Evolutionary conservation across 2,113 vertebrate species (phyloP), one percentile per base, ranked within the genome.

Genomic region (Xyliphius kryptos): DNA sequence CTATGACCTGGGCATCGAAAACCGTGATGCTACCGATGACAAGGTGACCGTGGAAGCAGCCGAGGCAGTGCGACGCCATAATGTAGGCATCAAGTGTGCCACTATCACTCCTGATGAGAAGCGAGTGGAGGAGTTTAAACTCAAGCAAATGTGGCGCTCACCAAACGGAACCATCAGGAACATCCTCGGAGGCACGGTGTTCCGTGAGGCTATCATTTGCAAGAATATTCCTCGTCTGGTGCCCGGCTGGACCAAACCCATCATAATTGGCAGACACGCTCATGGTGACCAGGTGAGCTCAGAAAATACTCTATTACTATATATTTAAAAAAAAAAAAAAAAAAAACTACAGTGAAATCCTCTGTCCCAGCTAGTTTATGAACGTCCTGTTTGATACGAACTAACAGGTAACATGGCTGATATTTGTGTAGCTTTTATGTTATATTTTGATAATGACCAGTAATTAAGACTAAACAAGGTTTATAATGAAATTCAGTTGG

Each of bases 81-180:
- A 82, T 0, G 91, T 98, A 40, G 96, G 95, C 38, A 82, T 99
- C 79, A 99, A 99, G 74, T 99, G 95, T 51, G 96, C 95, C 68
- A 98, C 95, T 63, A 98, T 97, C 82, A 99, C 94, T 11, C 96
- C 96, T 0, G 96, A 99, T 37, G 96, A 99, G 84, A 94, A 94
- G 0, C 89, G 95, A 2, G 92, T 97, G 49, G 93, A 95, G 73
- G 95, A 99, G 78, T 99, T 99, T 84, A 94, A 94, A 68, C 60
- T 99, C 21, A 99, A 97, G 78, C 87, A 95, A 79, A 99, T 99
- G 96, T 97, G 96, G 96, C 93, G 94, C 43, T 99, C 96, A 1
- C 96, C 96, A n/a, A 99, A 98, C 13, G 96, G 96, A 38, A 99
- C 96, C 69, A 97, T 99, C 78, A 85, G 96, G 15, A 99, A 99